Evolutionary conservation across 2,113 vertebrate species (phyloP), one percentile per base, ranked within the genome.

Genomic region (Phasianus colchicus): DNA sequence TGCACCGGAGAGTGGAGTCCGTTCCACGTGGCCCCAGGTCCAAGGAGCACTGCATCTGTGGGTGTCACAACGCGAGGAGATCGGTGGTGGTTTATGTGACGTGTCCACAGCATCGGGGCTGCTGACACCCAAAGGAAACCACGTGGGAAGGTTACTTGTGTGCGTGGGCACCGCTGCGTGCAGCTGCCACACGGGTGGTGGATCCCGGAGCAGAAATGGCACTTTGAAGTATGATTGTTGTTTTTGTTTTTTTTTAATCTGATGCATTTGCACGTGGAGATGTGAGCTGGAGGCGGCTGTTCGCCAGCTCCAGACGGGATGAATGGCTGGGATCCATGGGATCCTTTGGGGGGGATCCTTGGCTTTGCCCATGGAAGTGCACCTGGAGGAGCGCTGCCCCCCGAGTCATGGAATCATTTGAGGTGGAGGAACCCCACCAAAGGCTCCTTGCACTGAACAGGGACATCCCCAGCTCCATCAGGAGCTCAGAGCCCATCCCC

Each of bases 321-420:
- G 64, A 50, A 47, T 10, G 24, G 48, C 22, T n/a, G 48, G 50
- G 76, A 7, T 14, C 7, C 2, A 6, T 9, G 60, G 2, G 4
- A 19, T 43, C 18, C 2, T 38, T n/a, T 0, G 8, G 24, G n/a
- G 34, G 25, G 48, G 48, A 50, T 50, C 50, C 24, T 27, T 3
- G 30, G 29, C 30, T 21, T 27, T 5, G 30, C 20, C 4, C 1
- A 0, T 2, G 13, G 48, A 9, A 20, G 17, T 1, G 4, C 3
- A 15, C 22, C 9, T 18, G 0, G 20, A 25, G 50, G 13, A 16
- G 10, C 0, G 24, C 55, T 20, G 15, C 27, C 3, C 30, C 34
- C 14, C 11, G 22, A 24, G 6, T 50, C 52, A 5, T 14, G 52
- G 52, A 54, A 9, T 29, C 52, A 29, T 29, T 25, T 2, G 54